These are phyloP conservation scores for Limenitis camilla DNA, from an alignment of 2,888 invertebrate species.

Conservation along the genomic window DNA sequence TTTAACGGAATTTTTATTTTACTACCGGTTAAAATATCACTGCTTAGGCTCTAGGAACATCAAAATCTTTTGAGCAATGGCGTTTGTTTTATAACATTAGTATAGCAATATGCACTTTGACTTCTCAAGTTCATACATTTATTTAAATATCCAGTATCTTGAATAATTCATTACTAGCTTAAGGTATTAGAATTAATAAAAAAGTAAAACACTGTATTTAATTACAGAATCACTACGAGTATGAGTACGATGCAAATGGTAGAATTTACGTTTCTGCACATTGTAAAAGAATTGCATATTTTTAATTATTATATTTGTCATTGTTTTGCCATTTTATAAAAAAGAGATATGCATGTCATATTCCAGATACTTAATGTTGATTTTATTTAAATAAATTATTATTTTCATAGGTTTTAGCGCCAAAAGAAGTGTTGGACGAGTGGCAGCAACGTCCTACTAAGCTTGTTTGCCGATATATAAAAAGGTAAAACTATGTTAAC, in stretches of 20 bases:
- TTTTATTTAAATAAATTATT: background rate
- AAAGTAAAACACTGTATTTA: background rate
- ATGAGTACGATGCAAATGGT: background rate
- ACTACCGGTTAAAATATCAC: no score
- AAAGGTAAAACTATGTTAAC: slow-evolving; percentile 56
- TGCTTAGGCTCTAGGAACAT: no score
- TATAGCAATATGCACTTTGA: no score
- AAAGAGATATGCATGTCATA: no score
- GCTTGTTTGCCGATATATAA: slow-evolving; percentile 87
- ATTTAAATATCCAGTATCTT: no score
- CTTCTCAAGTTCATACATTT: no score
- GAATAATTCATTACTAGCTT: no score
- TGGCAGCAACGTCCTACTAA: slow-evolving; percentile 93
- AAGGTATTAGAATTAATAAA: background rate
- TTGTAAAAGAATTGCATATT: background rate
- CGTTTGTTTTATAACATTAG: no score
- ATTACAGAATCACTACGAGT: background rate
- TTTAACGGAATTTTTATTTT: no score
- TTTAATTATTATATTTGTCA: background rate
- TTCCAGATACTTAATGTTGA: no score
- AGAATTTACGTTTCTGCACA: background rate
- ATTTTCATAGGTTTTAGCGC: slow-evolving; percentile 81
- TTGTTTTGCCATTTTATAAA: no score
- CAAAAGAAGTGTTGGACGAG: slow-evolving; percentile 91
- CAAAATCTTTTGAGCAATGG: no score